These are phyloP conservation scores for Eurystomus gularis DNA, from an alignment of 2,113 vertebrate genomes.

Conservation along the genomic window DNA sequence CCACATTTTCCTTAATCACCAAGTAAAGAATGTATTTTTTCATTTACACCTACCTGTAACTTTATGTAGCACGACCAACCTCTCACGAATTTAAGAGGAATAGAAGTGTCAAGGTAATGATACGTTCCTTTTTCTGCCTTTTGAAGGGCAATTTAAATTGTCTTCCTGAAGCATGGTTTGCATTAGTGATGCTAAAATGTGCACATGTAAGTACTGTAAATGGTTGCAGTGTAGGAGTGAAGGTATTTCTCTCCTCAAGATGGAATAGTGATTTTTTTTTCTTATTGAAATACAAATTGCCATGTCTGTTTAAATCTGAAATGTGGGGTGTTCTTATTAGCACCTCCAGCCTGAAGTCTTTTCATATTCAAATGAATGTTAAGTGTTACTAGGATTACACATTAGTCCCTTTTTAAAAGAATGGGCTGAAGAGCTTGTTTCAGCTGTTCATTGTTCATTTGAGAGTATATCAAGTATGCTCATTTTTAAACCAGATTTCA, in stretches of 20 bases:
- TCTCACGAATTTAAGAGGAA: slow-evolving; percentile 9
- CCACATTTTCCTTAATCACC: slow-evolving; percentile 35
- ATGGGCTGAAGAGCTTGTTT: background rate
- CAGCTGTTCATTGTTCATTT: slow-evolving; percentile 36
- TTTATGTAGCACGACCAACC: background rate
- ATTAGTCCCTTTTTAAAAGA: background rate
- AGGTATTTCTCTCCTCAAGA: slow-evolving; percentile 35
- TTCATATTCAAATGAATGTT: slow-evolving; percentile 73
- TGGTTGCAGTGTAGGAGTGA: slow-evolving; percentile 33
- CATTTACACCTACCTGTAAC: slow-evolving; percentile 49
- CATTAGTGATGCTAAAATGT: slow-evolving; percentile 56
- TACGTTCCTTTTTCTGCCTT: slow-evolving; percentile 42
- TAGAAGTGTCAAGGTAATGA: slow-evolving; percentile 63
- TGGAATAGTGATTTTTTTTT: background rate
- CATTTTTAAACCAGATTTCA: slow-evolving; percentile 35
- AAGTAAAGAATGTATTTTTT: background rate
- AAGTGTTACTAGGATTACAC: slow-evolving; percentile 35
- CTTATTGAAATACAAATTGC: slow-evolving; percentile 65
- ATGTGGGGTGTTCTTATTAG: slow-evolving; percentile 41
- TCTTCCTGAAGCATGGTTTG: slow-evolving; percentile 30
- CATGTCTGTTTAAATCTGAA: slow-evolving; percentile 22
- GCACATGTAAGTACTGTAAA: background rate
- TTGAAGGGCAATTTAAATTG: slow-evolving; percentile 70
- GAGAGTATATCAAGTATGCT: background rate
- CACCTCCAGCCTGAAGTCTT: slow-evolving; percentile 48